phyloP scores from a whole-genome alignment of 2,888 invertebrate species.

The Operophtera brumata region DNA sequence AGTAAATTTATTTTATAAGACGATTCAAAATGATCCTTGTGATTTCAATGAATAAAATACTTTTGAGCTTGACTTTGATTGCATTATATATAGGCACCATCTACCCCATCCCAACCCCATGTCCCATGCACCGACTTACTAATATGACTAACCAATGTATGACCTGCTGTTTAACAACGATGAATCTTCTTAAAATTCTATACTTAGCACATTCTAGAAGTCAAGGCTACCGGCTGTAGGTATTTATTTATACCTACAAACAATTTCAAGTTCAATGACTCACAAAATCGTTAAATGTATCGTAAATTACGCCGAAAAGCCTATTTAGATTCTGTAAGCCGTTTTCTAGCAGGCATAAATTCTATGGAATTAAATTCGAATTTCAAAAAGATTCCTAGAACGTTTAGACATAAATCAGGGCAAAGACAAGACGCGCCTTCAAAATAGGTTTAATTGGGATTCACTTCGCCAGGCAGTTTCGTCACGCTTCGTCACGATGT shows the following conservation, averaged over 20 bases:
- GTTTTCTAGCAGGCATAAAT: constrained; percentile 3
- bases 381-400: constrained; percentile 26
- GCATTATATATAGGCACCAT: no score
- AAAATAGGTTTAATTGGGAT: constrained; percentile 33
- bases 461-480: constrained; percentile 34
- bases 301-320: constrained; percentile 5
- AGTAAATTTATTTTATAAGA: no score
- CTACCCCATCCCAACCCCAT: no score
- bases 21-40: no score
- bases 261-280: constrained; percentile 18
- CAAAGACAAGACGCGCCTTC: constrained; percentile 26
- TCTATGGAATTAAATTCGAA: constrained; percentile 13
- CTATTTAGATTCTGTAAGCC: constrained; percentile 6
- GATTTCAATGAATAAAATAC: no score
- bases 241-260: background rate
- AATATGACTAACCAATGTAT: no score
- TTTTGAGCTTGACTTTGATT: no score
- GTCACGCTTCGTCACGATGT: constrained; percentile 57
- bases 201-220: background rate
- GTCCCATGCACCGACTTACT: no score
- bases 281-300: constrained; percentile 10
- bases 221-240: background rate
- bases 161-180: no score
- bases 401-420: constrained; percentile 27
- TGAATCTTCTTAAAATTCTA: no score